Base-by-base conservation (phyloP, 1,140 invertebrate genomes). In the Leptestheria dahalacensis region DNA sequence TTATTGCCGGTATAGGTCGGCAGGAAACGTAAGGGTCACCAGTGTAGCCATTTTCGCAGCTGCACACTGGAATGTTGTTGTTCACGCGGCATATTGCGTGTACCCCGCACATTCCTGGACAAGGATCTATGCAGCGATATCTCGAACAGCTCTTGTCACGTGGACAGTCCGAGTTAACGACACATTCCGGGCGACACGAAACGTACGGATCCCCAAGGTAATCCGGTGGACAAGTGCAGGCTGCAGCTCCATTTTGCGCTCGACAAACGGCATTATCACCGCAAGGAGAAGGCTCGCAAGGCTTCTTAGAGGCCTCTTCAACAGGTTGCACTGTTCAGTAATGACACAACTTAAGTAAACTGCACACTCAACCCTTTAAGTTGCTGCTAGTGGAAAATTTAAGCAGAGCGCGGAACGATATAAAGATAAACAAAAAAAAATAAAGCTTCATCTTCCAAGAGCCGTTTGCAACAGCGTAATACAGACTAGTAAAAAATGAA, bases 161-260 rank as follows among this genome's bases (percentile, higher is more conserved):
- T 48, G 76, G 70, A 67, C 89, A 93, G n/a, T 80, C 82, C 0
- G 79, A 79, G 68, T 83, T 85, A 1, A 84, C 69, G 2, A 82
- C 73, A 71, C 85, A 87, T 72, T 86, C 83, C 3, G 83, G 84
- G 47, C 81, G 76, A 66, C 85, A 88, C 4, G 79, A 79, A 28
- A 67, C 72, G 15, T 78, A 69, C 1, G 87, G 79, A 73, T 89
- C 80, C 12, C 57, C 88, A 11, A 85, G 87, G 66, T 82, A 91
- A 1, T 88, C 88, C 15, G 87, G 85, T 69, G 88, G 86, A 70
- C 88, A 92, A 64, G 83, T 82, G 66, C 88, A 92, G 21, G 80
- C 77, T 0, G 85, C 79, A 62, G 75, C 74, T 66, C 89, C 86
- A 65, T 81, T 80, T 69, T 88, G 82, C 1, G 85, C 82, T n/a